Conservation (phyloP, 2,113 vertebrate genomes). For the Rhombomys opimus region DNA sequence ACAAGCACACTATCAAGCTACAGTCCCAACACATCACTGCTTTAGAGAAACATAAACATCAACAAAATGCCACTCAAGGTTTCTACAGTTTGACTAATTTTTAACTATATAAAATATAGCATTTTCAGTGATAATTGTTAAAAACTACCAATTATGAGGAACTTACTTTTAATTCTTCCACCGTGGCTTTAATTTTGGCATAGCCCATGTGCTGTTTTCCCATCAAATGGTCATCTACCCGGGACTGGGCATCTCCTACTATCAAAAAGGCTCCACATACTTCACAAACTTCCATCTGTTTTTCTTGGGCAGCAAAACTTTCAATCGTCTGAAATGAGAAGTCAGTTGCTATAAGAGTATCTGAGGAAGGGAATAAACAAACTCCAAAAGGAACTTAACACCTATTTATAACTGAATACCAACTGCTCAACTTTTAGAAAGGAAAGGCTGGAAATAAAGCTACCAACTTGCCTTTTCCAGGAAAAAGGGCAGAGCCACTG, state of each 20-base stretch:
- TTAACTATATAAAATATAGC: neutral
- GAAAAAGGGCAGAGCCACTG: neutral
- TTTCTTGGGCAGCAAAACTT: slow-evolving; percentile 99
- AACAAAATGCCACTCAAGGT: slow-evolving; percentile 20
- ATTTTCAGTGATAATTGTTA: neutral
- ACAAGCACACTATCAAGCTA: neutral
- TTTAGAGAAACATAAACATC: slow-evolving; percentile 4
- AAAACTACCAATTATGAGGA: neutral
- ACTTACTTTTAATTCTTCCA: slow-evolving; percentile 98
- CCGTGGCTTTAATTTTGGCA: slow-evolving; percentile 99
- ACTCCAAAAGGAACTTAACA: neutral
- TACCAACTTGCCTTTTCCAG: neutral
- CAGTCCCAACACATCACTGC: neutral
- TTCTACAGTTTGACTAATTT: neutral
- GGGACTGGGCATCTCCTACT: slow-evolving; percentile 97
- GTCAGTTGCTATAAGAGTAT: slow-evolving; percentile 44
- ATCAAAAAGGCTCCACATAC: slow-evolving; percentile 99
- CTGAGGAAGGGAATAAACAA: slow-evolving; percentile 42
- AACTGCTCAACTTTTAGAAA: neutral
- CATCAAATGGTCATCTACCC: slow-evolving; percentile 99
- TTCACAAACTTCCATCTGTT: slow-evolving; percentile 99
- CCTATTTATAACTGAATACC: neutral
- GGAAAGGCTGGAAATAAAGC: neutral
- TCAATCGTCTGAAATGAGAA: slow-evolving; percentile 93
- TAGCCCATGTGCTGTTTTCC: slow-evolving; percentile 99